Percentiles rank a stretch among this genome's conserved stretches.
Evolutionary conservation across 2,888 invertebrate genomes (phyloP).

Genomic region (Aproaerema taeniolella): DNA sequence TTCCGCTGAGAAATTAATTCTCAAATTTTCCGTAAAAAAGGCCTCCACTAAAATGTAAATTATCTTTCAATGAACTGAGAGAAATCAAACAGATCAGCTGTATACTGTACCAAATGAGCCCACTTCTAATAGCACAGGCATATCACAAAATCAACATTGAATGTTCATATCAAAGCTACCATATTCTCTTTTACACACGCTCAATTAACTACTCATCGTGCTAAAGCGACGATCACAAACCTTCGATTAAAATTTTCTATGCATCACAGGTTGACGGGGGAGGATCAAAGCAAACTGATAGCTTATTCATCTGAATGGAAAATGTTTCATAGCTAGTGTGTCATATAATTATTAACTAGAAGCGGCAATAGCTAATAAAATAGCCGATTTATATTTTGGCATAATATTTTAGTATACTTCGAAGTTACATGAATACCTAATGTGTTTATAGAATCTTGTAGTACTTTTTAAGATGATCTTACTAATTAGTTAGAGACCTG

Average conservation of each 20-base stretch:
- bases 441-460: no score
- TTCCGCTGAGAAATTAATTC: no score
- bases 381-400: no score
- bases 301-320: slow-evolving; percentile 57
- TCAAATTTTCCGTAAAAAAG: no score
- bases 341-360: background rate
- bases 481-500: no score
- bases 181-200: slow-evolving; percentile 53
- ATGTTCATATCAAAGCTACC: slow-evolving; percentile 39
- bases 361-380: no score
- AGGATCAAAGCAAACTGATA: slow-evolving; percentile 58
- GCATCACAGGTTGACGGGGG: slow-evolving; percentile 44
- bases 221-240: slow-evolving; percentile 47
- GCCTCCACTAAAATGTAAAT: no score
- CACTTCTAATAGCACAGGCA: slow-evolving; percentile 4
- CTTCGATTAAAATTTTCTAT: slow-evolving; percentile 51
- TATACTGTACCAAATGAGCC: background rate
- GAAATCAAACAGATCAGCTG: no score
- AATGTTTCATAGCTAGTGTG: slow-evolving; percentile 31
- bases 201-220: slow-evolving; percentile 56
- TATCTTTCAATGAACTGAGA: no score
- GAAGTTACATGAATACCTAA: no score
- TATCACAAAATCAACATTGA: slow-evolving; percentile 16
- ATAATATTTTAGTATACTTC: no score
- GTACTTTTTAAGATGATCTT: no score